Base-by-base conservation (phyloP, 2,888 invertebrate genomes). In the Drosophila nigricruria region DNA sequence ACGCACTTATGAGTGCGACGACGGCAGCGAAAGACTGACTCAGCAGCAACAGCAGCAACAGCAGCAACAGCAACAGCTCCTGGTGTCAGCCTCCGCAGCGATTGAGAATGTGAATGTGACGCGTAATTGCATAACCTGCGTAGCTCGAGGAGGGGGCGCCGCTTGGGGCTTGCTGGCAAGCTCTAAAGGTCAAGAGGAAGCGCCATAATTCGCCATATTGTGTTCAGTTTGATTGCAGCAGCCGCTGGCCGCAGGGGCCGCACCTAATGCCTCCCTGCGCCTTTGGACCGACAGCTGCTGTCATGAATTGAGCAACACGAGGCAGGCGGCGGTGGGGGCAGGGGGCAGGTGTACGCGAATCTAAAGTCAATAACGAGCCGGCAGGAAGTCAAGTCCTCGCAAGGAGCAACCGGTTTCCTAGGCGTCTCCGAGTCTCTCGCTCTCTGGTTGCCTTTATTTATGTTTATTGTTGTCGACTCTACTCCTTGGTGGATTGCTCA, bases 181-280 rank as follows among this genome's bases (percentile, higher is more conserved):
- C 18, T 65, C 40, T 9, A 77, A 77, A 84, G 88, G 86, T 88
- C 88, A 86, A 70, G 72, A 78, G 89, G 88, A 89, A 86, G 73
- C 70, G 68, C 61, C 80, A 89, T 89, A 89, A 86, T 89, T 86
- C 82, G 89, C 85, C 66, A 65, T 75, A 89, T 89, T 88, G 89
- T 80, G 50, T 58, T 40, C 66, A 54, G 45, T 56, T 52, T 57
- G 80, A 72, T 72, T 65, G 50, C 61, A 38, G 23, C 5, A 45
- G 63, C 27, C 25, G 52, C 58, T 65, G 75, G 63, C 70, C 76
- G 64, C 36, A 45, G 57, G 58, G 58, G 42, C 73, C 20, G 27
- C 52, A 66, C 42, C 30, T 30, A 49, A 30, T 50, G 47, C 61
- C 53, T 32, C 23, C 34, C 50, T 27, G 50, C 67, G 64, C 54